Evolutionary conservation across 2,113 vertebrate species (phyloP).

Genomic region (Neopipo cinnamomea): DNA sequence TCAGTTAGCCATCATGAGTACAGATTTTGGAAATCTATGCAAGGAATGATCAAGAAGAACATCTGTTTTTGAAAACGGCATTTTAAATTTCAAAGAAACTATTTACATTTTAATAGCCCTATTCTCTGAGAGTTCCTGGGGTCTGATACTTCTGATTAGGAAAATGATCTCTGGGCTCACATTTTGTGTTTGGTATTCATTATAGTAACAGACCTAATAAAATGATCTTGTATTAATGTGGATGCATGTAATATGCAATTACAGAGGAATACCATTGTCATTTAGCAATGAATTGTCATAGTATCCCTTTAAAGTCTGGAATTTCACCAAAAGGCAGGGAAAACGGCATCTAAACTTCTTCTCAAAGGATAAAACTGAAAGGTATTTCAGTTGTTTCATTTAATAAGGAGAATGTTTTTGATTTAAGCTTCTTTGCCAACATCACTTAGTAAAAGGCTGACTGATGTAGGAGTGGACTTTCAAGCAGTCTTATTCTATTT

Average conservation of each 20-base stretch:
- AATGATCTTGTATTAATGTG: slow-evolving; percentile 31
- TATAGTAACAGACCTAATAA: slow-evolving; percentile 25
- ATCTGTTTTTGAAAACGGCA: neutral
- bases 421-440: neutral
- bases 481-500: neutral
- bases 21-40: neutral
- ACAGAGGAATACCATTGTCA: neutral
- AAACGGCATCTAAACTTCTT: neutral
- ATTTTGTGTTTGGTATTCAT: slow-evolving; percentile 12
- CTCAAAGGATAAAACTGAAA: neutral
- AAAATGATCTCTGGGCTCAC: slow-evolving; percentile 7
- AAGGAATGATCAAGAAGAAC: neutral
- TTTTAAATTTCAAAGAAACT: slow-evolving; percentile 36
- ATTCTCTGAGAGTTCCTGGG: neutral
- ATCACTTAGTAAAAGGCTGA: neutral
- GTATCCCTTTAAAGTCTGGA: neutral
- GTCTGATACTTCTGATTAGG: slow-evolving; percentile 30
- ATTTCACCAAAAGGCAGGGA: neutral
- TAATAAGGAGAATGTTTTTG: neutral
- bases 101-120: slow-evolving; percentile 22
- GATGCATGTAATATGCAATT: neutral
- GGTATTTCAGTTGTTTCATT: neutral
- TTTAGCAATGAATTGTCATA: neutral
- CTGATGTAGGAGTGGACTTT: neutral
- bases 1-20: neutral